Evolutionary conservation across 2,797 vertebrate species (phyloP).

Genomic region (Epinephelus coioides): DNA sequence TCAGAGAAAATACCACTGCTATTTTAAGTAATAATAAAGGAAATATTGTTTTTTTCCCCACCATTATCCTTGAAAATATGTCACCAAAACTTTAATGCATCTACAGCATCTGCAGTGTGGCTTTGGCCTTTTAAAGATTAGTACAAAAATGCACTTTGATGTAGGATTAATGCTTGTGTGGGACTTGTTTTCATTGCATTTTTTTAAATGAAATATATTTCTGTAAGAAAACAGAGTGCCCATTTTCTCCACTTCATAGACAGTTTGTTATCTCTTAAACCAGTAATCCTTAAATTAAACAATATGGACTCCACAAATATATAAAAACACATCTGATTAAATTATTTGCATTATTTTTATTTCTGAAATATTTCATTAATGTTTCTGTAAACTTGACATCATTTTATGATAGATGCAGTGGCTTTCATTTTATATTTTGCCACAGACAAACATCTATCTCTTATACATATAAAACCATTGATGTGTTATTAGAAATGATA

Average conservation of each 20-base stretch:
- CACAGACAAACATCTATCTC: too few species aligned
- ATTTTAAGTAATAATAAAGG: background rate
- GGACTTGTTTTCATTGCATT: too few species aligned
- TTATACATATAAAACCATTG: background rate
- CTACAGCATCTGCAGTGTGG: background rate
- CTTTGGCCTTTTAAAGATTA: background rate
- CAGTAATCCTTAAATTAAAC: background rate
- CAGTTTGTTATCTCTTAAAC: background rate
- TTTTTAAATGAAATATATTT: background rate
- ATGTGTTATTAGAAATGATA: background rate
- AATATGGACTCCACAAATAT: background rate
- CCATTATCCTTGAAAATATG: background rate
- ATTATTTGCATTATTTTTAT: background rate
- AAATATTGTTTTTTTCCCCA: background rate
- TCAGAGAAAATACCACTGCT: slow-evolving; percentile 1
- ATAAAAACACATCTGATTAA: background rate
- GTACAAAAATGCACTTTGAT: background rate
- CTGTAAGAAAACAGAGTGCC: background rate
- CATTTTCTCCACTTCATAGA: background rate
- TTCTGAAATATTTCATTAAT: background rate
- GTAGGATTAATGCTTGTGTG: background rate
- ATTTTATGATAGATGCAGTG: too few species aligned
- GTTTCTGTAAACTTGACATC: background rate
- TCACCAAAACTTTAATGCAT: background rate
- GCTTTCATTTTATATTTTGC: too few species aligned